Evolutionary conservation across 2,888 invertebrate species (phyloP).

Genomic region (Muscina levida): DNA sequence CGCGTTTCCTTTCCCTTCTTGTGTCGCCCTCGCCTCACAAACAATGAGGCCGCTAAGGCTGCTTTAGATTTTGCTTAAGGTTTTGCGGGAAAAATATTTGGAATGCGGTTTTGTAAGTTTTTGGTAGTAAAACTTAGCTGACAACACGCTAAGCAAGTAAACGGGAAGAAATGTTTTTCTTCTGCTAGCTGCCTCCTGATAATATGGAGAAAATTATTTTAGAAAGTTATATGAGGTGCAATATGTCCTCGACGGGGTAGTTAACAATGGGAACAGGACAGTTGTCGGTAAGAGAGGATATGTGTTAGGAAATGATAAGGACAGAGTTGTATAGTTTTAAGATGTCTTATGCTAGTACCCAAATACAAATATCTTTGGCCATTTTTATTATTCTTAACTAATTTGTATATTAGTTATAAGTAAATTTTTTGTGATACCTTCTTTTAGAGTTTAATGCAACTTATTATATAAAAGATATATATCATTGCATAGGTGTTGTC

Average conservation of each 20-base stretch:
- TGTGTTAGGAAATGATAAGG: too few species aligned
- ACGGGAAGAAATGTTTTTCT: neutral
- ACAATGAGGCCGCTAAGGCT: neutral
- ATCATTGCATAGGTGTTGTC: too few species aligned
- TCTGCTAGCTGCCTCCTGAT: neutral
- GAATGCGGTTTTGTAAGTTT: slow-evolving; percentile 60
- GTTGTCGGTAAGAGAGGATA: neutral
- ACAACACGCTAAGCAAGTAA: neutral
- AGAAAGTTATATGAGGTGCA: neutral
- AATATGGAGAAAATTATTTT: neutral
- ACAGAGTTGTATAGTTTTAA: too few species aligned
- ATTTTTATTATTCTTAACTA: too few species aligned
- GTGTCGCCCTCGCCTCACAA: neutral
- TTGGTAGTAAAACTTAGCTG: slow-evolving; percentile 30
- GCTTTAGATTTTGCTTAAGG: slow-evolving; percentile 40
- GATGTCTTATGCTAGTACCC: too few species aligned
- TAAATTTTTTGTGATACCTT: too few species aligned
- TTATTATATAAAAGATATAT: too few species aligned
- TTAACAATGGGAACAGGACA: too few species aligned
- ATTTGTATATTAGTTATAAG: too few species aligned
- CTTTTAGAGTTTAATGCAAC: too few species aligned
- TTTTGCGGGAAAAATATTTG: slow-evolving; percentile 31
- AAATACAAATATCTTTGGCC: too few species aligned
- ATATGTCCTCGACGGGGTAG: too few species aligned
- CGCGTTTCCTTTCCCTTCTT: neutral